Base-by-base conservation (phyloP, 2,888 invertebrate species). In the Cylloceria caligata region DNA sequence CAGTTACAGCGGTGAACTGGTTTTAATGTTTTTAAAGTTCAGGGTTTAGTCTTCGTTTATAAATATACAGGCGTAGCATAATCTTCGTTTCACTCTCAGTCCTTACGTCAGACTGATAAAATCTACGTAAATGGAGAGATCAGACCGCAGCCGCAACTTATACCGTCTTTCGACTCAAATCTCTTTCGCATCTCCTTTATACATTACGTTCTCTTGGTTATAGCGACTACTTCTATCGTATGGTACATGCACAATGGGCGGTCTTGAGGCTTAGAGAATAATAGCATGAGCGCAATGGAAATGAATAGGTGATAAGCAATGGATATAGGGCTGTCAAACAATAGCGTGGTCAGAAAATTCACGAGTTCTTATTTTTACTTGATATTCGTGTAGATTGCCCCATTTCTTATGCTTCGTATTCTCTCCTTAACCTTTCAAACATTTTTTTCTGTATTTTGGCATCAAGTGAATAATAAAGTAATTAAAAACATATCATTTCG, bases 11-110 rank as follows among this genome's bases (percentile, higher is more conserved):
- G 13, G 42, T 21, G 21, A n/a, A 67, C 47, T 24, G 30, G 19
- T 13, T 13, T 27, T 30, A 21, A 47, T 34, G 60, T 60, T 72
- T 60, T 60, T n/a, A 72, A 62, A 62, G 72, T 62, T 72, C 72
- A 47, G 47, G 45, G 72, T 72, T 72, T 60, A 62, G 4, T 19
- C 16, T 19, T 49, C 13, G 34, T 19, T n/a, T 34, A 34, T 49
- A 9, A 3, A 19, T 19, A n/a, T 67, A 19, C 9, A 30, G 16
- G 9, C 16, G 60, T 5, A 6, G 57, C 34, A 49, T 30, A 49
- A 67, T 67, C 49, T 67, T 67, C 49, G 30, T 65, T 30, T 27
- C 11, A 30, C 11, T 7, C 30, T 67, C n/a, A 16, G 34, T 34
- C 47, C 34, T 45, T 30, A 16, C 9, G 7, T 11, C 60, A 3